phyloP scores from a whole-genome alignment of 2,888 invertebrate genomes.

The Andrena haemorrhoa region DNA sequence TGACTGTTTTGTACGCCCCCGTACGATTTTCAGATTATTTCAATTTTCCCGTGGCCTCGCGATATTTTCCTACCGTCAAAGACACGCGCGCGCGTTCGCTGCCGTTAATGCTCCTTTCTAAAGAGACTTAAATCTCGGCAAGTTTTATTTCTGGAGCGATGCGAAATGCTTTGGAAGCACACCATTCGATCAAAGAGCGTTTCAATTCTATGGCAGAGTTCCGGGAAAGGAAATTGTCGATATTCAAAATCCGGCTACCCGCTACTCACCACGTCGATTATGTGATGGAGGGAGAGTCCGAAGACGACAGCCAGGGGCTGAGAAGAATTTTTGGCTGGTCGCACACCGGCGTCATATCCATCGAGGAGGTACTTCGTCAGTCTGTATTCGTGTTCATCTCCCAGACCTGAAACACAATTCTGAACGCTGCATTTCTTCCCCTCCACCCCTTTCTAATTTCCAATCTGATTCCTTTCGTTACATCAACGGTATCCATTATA shows the following conservation, averaged over 20 bases:
- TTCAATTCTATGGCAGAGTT: not conserved
- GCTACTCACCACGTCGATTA: conserved; percentile 92
- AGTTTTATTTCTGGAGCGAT: not conserved
- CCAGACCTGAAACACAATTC: conserved; percentile 70
- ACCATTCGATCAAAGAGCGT: not conserved
- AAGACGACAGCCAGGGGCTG: conserved; percentile 92
- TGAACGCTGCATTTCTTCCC: not conserved
- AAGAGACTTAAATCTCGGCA: not conserved
- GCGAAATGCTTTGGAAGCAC: not conserved
- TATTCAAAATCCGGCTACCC: not conserved
- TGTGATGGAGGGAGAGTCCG: conserved; percentile 93
- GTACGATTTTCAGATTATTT: conserved; percentile 12
- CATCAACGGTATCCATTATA: conserved; percentile 57
- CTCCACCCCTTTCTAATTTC: conserved; percentile 38
- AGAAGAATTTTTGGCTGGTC: conserved; percentile 92
- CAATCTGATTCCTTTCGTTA: conserved; percentile 53
- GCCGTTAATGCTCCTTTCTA: not conserved
- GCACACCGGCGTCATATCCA: conserved; percentile 91
- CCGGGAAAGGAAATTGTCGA: no score
- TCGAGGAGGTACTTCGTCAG: conserved; percentile 90
- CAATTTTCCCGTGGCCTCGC: not conserved
- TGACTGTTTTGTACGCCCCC: not conserved
- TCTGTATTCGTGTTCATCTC: conserved; percentile 90
- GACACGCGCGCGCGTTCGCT: not conserved
- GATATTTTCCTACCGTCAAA: conserved; percentile 13